Conservation (phyloP, 1,140 invertebrate species). For the Diabrotica virgifera region DNA sequence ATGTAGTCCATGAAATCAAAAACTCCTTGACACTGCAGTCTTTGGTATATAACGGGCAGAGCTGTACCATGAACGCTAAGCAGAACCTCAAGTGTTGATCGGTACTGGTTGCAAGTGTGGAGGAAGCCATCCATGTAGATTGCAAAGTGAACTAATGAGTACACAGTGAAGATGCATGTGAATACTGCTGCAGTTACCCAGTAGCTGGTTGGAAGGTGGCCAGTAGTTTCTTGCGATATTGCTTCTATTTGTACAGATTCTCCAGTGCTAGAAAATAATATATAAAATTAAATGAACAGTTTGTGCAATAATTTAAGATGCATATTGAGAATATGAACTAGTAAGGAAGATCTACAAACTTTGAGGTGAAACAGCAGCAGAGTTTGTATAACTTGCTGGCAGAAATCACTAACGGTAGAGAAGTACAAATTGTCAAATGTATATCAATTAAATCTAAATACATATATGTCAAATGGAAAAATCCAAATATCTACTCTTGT, state of each 20-base stretch:
- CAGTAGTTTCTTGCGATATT: conserved; percentile 46
- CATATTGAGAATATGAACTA: no score
- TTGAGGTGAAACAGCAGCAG: no score
- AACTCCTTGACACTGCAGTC: conserved; percentile 55
- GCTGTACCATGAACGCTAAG: conserved; percentile 48
- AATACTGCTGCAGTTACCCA: conserved; percentile 52
- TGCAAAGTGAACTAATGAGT: conserved; percentile 51
- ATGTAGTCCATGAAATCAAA: conserved; percentile 63
- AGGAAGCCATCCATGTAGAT: conserved; percentile 55
- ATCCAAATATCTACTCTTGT: no score
- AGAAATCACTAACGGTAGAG: no score
- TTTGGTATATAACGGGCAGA: conserved; percentile 52
- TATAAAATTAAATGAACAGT: no score
- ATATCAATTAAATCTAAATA: no score
- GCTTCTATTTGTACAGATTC: conserved; percentile 45
- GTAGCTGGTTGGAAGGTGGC: conserved; percentile 45
- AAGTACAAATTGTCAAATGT: no score
- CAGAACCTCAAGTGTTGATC: conserved; percentile 47
- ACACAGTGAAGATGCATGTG: conserved; percentile 47
- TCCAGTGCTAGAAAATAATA: conserved; percentile 42
- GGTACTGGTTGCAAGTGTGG: conserved; percentile 55
- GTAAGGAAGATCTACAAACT: no score
- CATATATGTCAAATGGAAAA: no score
- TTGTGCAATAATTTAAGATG: no score
- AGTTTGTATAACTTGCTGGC: no score